These are phyloP conservation scores for Hylyphantes graminicola DNA, from an alignment of 1,140 invertebrate genomes.

Conservation along the genomic window DNA sequence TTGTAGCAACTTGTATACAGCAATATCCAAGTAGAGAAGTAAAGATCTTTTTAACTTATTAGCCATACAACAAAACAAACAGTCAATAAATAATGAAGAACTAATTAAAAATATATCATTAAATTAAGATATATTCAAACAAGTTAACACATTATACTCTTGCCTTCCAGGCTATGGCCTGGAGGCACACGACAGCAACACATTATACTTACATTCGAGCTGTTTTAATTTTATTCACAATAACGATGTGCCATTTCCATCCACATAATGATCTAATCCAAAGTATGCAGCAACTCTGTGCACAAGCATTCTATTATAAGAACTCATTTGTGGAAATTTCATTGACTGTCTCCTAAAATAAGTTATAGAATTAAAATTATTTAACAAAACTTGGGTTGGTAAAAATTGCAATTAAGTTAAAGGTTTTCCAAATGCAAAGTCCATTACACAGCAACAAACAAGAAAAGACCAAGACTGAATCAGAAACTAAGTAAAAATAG, in stretches of 20 bases:
- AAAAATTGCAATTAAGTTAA: neutral
- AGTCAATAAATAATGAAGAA: neutral
- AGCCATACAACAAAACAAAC: neutral
- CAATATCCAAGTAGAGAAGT: too few relatives aligned
- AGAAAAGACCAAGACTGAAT: too few relatives aligned
- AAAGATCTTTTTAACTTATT: too few relatives aligned
- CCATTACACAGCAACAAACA: too few relatives aligned
- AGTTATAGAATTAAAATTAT: neutral
- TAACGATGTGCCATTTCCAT: slow-evolving; percentile 85
- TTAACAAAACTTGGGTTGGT: neutral
- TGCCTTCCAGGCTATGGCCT: too few relatives aligned
- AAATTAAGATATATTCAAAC: neutral
- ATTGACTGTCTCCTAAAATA: slow-evolving; percentile 73
- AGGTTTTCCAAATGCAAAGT: too few relatives aligned
- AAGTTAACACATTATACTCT: slow-evolving; percentile 58
- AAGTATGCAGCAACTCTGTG: slow-evolving; percentile 93
- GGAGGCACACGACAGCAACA: too few relatives aligned
- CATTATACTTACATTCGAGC: slow-evolving; percentile 74
- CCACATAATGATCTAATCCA: slow-evolving; percentile 93
- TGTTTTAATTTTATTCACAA: slow-evolving; percentile 82
- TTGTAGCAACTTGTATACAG: too few relatives aligned
- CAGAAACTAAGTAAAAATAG: too few relatives aligned
- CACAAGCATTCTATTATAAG: slow-evolving; percentile 94
- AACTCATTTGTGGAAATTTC: slow-evolving; percentile 90
- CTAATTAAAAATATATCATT: neutral